Conservation (phyloP, 2,797 vertebrate species). For the Eremophila alpestris region DNA sequence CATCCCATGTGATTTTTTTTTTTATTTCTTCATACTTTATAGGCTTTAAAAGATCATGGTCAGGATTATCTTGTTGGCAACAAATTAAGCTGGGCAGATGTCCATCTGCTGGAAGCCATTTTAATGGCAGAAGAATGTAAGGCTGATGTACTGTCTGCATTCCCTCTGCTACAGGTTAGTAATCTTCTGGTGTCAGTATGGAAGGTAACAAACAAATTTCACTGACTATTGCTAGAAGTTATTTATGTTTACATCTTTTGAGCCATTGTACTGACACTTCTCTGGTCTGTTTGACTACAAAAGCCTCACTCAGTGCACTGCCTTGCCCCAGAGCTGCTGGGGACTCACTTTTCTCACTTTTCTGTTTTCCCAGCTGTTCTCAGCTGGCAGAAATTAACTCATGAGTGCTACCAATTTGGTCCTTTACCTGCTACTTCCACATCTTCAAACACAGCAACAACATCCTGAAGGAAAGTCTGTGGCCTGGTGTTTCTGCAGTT, state of each 20-base stretch:
- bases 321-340: neutral
- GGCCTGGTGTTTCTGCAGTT: neutral
- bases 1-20: neutral
- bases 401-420: neutral
- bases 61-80: conserved; percentile 85
- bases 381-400: neutral
- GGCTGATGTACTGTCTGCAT: conserved; percentile 75
- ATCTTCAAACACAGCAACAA: neutral
- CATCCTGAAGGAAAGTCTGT: neutral
- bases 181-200: neutral
- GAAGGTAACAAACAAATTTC: neutral
- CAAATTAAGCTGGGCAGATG: conserved; percentile 84
- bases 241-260: neutral
- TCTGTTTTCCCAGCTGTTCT: neutral
- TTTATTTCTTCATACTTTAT: neutral
- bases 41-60: conserved; percentile 80
- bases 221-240: neutral
- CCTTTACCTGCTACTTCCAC: neutral
- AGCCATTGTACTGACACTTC: neutral
- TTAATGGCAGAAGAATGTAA: conserved; percentile 85
- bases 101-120: conserved; percentile 85
- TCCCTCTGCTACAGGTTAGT: conserved; percentile 81
- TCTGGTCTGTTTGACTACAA: neutral
- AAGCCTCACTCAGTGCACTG: neutral
- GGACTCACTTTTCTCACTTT: neutral